Evolutionary conservation across 2,797 vertebrate species (phyloP).

Genomic region (Natrix natrix): DNA sequence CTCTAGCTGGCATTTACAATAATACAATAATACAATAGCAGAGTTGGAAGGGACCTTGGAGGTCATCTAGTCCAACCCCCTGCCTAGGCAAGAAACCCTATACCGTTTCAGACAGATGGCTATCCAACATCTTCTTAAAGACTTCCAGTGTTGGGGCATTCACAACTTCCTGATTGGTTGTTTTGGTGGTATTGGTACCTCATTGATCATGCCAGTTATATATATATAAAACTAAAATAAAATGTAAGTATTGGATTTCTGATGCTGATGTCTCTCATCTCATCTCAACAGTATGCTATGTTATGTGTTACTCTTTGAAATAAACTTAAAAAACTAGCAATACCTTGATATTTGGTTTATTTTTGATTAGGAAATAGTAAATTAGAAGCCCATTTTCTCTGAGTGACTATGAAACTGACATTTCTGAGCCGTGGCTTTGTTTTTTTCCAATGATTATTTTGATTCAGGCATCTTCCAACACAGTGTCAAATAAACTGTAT

Average conservation of each 20-base stretch:
- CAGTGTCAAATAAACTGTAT: background rate
- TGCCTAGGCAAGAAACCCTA: too few species aligned
- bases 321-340: background rate
- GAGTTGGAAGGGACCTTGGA: too few species aligned
- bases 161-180: background rate
- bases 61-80: too few species aligned
- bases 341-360: background rate
- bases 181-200: background rate
- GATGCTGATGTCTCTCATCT: background rate
- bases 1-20: background rate
- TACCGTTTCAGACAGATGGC: too few species aligned
- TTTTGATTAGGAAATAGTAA: background rate
- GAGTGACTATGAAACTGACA: background rate
- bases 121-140: too few species aligned
- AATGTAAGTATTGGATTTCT: background rate
- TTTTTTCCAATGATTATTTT: background rate
- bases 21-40: too few species aligned
- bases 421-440: background rate
- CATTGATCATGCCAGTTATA: background rate
- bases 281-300: background rate
- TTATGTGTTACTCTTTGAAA: background rate
- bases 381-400: background rate
- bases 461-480: background rate
- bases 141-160: too few species aligned
- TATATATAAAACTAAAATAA: background rate